These are phyloP conservation scores for Ptilorrhoa leucosticta DNA, from an alignment of 2,113 vertebrate genomes.

Conservation along the genomic window DNA sequence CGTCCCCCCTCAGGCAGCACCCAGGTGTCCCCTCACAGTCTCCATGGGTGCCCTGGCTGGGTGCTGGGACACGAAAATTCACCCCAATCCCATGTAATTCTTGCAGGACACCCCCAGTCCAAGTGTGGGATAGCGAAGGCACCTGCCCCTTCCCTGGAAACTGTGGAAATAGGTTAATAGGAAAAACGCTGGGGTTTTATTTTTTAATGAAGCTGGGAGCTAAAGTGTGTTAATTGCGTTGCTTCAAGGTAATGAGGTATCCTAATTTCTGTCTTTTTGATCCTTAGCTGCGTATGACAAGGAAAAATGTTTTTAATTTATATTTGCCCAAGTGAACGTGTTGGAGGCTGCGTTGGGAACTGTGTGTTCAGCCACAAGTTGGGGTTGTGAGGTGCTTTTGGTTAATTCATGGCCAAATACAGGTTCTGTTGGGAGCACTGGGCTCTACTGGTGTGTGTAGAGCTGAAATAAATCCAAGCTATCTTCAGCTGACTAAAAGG, in stretches of 20 bases:
- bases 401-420: background rate
- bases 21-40: background rate
- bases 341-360: background rate
- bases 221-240: conserved; percentile 11
- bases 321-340: background rate
- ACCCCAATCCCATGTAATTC: background rate
- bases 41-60: background rate
- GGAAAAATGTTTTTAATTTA: background rate
- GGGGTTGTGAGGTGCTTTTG: background rate
- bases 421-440: background rate
- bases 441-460: accelerated
- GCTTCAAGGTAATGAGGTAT: conserved; percentile 5
- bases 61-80: background rate
- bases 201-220: background rate
- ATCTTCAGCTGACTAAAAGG: background rate
- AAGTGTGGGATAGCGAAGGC: accelerated
- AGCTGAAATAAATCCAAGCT: background rate
- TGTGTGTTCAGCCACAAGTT: background rate
- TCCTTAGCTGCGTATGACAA: background rate
- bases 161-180: conserved; percentile 35
- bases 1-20: background rate
- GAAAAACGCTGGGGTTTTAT: background rate
- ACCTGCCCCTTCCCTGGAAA: background rate
- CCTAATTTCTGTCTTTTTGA: background rate
- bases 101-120: background rate